phyloP scores from a whole-genome alignment of 1,140 invertebrate species.

The Tetragonula clypearis region DNA sequence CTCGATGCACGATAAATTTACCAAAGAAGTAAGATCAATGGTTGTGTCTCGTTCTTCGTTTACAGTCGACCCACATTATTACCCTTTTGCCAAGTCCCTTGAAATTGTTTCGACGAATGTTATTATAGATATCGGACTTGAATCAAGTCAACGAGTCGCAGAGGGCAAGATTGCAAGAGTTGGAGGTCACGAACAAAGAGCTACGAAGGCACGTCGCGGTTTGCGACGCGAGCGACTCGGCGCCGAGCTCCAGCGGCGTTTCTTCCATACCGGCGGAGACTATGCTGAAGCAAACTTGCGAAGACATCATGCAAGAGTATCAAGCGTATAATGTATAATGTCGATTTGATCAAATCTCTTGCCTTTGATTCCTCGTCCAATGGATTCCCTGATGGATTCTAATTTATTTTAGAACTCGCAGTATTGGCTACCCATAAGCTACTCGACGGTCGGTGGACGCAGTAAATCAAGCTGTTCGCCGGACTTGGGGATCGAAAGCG shows the following conservation, averaged over 20 bases:
- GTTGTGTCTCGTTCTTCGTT: neutral
- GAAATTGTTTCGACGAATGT: neutral
- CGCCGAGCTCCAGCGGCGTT: slow-evolving; percentile 78
- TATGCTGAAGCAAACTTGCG: slow-evolving; percentile 69
- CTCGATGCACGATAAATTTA: slow-evolving; percentile 75
- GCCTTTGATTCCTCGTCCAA: neutral
- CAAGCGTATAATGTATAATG: slow-evolving; percentile 71
- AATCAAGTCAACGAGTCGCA: slow-evolving; percentile 78
- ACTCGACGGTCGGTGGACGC: slow-evolving; percentile 65
- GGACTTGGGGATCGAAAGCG: slow-evolving; percentile 88
- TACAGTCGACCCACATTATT: no score
- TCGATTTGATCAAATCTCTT: neutral
- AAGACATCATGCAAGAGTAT: slow-evolving; percentile 74
- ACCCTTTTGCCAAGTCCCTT: neutral
- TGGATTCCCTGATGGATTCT: neutral
- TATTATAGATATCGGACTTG: slow-evolving; percentile 73
- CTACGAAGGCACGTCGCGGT: slow-evolving; percentile 75
- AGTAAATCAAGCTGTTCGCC: slow-evolving; percentile 85
- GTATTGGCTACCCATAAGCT: slow-evolving; percentile 75
- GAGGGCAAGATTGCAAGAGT: slow-evolving; percentile 73
- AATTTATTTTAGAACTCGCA: slow-evolving; percentile 65
- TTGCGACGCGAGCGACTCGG: slow-evolving; percentile 76
- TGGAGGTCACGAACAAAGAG: slow-evolving; percentile 77
- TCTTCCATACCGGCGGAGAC: slow-evolving; percentile 75
- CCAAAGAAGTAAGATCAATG: slow-evolving; percentile 71